These are phyloP conservation scores for Pipistrellus kuhlii DNA, from an alignment of 2,797 vertebrate species.

Conservation along the genomic window DNA sequence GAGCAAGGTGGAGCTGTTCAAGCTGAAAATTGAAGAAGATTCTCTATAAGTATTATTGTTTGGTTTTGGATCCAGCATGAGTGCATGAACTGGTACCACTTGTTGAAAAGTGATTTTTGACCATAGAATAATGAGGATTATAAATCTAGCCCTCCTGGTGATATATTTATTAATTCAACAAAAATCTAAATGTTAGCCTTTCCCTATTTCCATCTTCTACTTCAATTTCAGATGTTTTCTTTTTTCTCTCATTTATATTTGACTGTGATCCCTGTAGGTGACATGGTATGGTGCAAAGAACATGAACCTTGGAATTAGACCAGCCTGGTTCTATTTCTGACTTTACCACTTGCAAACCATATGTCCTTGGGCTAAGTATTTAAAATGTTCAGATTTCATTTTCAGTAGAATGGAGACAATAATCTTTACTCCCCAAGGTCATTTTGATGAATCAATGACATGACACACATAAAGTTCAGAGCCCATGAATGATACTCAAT, in stretches of 20 bases:
- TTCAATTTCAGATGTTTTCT: neutral
- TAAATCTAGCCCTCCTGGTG: neutral
- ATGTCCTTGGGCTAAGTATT: neutral
- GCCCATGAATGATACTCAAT: neutral
- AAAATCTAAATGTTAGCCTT: neutral
- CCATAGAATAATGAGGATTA: neutral
- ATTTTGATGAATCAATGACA: conserved; percentile 29
- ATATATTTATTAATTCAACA: neutral
- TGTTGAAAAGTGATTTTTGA: conserved; percentile 34
- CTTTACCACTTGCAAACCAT: neutral
- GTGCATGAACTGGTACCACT: neutral
- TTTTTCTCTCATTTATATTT: neutral
- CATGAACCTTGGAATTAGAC: neutral
- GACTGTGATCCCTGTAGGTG: neutral
- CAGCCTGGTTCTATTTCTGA: neutral
- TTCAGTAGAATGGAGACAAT: conserved; percentile 46
- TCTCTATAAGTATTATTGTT: neutral
- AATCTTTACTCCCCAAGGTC: neutral
- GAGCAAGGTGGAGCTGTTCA: conserved; percentile 15
- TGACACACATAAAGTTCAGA: neutral
- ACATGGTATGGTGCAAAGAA: neutral
- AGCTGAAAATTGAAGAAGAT: conserved; percentile 51
- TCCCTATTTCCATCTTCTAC: neutral
- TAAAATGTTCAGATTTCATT: conserved; percentile 36
- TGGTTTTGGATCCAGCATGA: neutral